These are phyloP conservation scores for Leptinotarsa haldemani DNA, from an alignment of 2,888 invertebrate genomes.

Conservation along the genomic window DNA sequence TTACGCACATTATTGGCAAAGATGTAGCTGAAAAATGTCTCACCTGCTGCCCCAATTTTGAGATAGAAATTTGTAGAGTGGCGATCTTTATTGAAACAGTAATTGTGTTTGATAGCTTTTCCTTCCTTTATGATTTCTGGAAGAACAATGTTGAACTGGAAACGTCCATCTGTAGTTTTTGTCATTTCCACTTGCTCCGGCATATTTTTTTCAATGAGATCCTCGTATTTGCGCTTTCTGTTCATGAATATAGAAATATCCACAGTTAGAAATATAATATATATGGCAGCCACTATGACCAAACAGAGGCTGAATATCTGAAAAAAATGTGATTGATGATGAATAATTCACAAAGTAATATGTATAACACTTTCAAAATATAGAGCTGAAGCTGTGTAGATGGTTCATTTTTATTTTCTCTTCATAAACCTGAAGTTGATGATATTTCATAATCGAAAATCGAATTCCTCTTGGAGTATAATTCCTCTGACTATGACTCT, in stretches of 20 bases:
- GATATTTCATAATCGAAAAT: no score
- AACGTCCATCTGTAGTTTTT: slow-evolving; percentile 54
- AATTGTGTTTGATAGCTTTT: slow-evolving; percentile 69
- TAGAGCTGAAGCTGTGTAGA: no score
- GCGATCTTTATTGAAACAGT: slow-evolving; percentile 76
- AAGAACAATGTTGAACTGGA: slow-evolving; percentile 61
- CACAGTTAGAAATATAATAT: slow-evolving; percentile 72
- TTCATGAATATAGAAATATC: slow-evolving; percentile 73
- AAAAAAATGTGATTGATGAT: slow-evolving; percentile 38
- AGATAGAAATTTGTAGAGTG: slow-evolving; percentile 81
- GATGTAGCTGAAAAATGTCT: slow-evolving; percentile 35
- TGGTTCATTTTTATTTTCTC: no score
- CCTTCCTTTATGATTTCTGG: slow-evolving; percentile 61
- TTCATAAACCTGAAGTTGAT: no score
- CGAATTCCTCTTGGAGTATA: no score
- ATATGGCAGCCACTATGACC: slow-evolving; percentile 71
- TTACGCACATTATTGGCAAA: no score
- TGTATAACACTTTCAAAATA: no score
- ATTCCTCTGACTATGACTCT: no score
- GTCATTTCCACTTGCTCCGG: slow-evolving; percentile 53
- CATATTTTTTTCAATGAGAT: slow-evolving; percentile 50
- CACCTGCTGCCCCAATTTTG: slow-evolving; percentile 80
- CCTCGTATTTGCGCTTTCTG: slow-evolving; percentile 63
- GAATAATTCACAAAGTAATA: neutral
- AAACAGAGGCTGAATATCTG: slow-evolving; percentile 74